Base-by-base conservation (phyloP, 2,888 invertebrate genomes). In the Ommatoiulus sabulosus region DNA sequence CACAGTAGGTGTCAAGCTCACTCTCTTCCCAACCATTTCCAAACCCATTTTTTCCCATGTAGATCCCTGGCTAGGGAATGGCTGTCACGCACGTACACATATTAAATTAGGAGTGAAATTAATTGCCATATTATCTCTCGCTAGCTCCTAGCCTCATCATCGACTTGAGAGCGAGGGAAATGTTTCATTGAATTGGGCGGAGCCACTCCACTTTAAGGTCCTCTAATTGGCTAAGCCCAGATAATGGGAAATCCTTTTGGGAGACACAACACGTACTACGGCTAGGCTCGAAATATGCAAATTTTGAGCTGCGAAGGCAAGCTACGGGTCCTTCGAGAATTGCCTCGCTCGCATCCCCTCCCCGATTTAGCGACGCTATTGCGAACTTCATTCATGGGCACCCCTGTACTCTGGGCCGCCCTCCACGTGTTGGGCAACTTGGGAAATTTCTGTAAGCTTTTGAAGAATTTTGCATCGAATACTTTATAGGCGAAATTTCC, bases 81-180 rank as follows among this genome's bases (percentile, higher is more conserved):
- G 63, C 63, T 87, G 84, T 88, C 88, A 88, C 84, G 84, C 88
- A 88, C 63, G 84, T 63, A 63, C 43, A 84, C 88, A 88, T 88
- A 88, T 88, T 88, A 88, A 88, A 88, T 88, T 88, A 88, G 88
- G 88, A 88, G 88, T 88, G 88, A 88, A 88, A 88, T 88, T 88
- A 88, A 88, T 88, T 88, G 63, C 88, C 80, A 84, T 88, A 88
- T 88, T 88, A 88, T 88, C 88, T 87, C 85, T 85, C 85, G 85
- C 44, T 43, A 44, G 85, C 85, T 85, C n/a, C 85, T 63, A 85
- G 52, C 46, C 87, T 52, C 52, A 87, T 87, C 87, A 87, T 87
- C 87, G 46, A 85, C 43, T 85, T 17, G 44, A 85, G 44, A 85
- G 85, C 63, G n/a, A 20, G 85, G 85, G 52, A 87, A 87, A 48